Conservation (phyloP, 2,888 invertebrate species). For the Drosophila formosana region DNA sequence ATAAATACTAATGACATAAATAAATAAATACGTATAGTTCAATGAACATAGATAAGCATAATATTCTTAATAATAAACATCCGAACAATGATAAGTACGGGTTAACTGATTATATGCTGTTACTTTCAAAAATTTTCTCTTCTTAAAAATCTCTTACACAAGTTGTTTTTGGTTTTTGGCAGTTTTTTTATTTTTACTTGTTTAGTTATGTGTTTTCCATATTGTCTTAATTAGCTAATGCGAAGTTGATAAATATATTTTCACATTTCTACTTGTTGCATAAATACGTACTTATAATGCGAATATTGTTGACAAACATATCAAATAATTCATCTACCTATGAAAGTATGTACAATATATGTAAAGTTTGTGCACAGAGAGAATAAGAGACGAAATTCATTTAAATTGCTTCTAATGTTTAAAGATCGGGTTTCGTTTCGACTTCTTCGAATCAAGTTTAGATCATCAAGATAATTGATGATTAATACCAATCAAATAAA, state of each 20-base stretch:
- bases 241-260: conserved; percentile 23
- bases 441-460: too few relatives aligned
- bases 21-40: too few relatives aligned
- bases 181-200: conserved; percentile 25
- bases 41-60: too few relatives aligned
- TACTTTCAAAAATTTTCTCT: too few relatives aligned
- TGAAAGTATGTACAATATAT: conserved; percentile 34
- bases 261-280: conserved; percentile 19
- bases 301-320: conserved; percentile 27
- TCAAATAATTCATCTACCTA: conserved; percentile 54
- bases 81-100: too few relatives aligned
- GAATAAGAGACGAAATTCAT: background rate
- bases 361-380: conserved; percentile 4
- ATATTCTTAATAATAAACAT: too few relatives aligned
- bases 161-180: conserved; percentile 11
- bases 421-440: too few relatives aligned
- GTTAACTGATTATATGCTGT: too few relatives aligned
- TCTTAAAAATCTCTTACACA: background rate
- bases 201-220: conserved; percentile 24
- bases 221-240: conserved; percentile 23
- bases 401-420: background rate
- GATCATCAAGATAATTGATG: too few relatives aligned
- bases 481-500: too few relatives aligned
- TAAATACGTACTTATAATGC: conserved; percentile 27
- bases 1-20: too few relatives aligned